These are phyloP conservation scores for Alfaro cultratus DNA, from an alignment of 2,797 vertebrate species.

Conservation along the genomic window DNA sequence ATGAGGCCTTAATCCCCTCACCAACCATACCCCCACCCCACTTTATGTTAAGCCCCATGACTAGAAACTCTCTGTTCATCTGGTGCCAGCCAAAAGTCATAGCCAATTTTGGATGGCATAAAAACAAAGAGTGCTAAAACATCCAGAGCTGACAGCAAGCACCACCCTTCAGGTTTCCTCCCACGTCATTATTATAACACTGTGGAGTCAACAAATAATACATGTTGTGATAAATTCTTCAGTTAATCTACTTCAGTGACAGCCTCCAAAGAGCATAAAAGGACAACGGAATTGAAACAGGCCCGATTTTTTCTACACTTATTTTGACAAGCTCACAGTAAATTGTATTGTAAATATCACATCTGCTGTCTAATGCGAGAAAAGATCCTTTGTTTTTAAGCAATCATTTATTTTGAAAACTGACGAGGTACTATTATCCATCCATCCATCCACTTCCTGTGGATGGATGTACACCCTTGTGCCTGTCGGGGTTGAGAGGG, in stretches of 20 bases:
- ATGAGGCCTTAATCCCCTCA: conserved; percentile 71
- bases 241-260: conserved; percentile 4
- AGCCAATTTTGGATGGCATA: conserved; percentile 43
- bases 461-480: too few relatives aligned
- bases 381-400: not conserved
- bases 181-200: conserved; percentile 12
- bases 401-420: not conserved
- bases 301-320: not conserved
- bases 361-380: not conserved
- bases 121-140: conserved; percentile 49
- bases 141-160: conserved; percentile 32
- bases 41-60: conserved; percentile 70
- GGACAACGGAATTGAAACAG: not conserved
- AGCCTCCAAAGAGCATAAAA: not conserved
- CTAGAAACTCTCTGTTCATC: conserved; percentile 49
- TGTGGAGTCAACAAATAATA: conserved; percentile 15
- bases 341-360: not conserved
- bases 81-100: conserved; percentile 48
- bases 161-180: conserved; percentile 35
- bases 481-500: too few relatives aligned
- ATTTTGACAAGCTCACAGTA: not conserved
- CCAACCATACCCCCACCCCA: conserved; percentile 58
- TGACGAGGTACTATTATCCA: not conserved
- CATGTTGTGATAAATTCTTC: not conserved
- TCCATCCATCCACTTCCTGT: too few relatives aligned